A percentile compares a stretch with the other conserved stretches of the same genome.
phyloP scores from a whole-genome alignment of 1,140 invertebrate genomes.

The Papilio helenus region DNA sequence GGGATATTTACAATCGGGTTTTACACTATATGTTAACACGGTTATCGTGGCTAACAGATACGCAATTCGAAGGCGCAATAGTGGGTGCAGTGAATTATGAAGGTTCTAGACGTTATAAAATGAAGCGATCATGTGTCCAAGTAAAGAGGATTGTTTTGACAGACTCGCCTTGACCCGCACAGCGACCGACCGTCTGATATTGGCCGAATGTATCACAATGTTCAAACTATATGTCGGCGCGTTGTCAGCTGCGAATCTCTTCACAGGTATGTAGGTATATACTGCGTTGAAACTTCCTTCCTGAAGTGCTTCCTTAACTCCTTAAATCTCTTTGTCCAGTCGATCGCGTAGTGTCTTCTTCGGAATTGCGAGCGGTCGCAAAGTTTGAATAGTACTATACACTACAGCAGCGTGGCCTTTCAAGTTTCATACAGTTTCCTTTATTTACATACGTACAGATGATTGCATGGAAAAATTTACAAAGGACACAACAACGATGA shows the following conservation, averaged over 20 bases:
- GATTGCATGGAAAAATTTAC: constrained; percentile 30
- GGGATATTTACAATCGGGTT: not conserved
- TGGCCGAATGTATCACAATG: constrained; percentile 41
- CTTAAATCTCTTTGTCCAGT: not conserved
- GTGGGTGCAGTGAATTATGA: constrained; percentile 17
- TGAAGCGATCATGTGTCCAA: constrained; percentile 10
- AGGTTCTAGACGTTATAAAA: constrained; percentile 20
- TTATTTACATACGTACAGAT: constrained; percentile 54
- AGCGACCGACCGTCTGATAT: constrained; percentile 51
- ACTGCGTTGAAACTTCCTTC: no score
- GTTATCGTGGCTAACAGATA: not conserved
- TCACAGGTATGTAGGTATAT: not conserved
- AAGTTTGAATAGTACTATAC: not conserved
- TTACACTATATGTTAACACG: not conserved
- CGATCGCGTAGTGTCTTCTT: not conserved
- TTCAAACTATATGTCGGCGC: not conserved
- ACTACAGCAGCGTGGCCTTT: constrained; percentile 55
- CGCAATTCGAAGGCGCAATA: not conserved
- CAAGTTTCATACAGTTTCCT: constrained; percentile 56
- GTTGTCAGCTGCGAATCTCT: not conserved
- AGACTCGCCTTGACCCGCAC: constrained; percentile 58
- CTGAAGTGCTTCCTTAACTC: no score
- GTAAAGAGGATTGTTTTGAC: constrained; percentile 53
- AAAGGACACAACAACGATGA: constrained; percentile 24
- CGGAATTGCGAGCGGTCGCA: not conserved